Conservation (phyloP, 2,113 vertebrate species). For the Heptranchias perlo region DNA sequence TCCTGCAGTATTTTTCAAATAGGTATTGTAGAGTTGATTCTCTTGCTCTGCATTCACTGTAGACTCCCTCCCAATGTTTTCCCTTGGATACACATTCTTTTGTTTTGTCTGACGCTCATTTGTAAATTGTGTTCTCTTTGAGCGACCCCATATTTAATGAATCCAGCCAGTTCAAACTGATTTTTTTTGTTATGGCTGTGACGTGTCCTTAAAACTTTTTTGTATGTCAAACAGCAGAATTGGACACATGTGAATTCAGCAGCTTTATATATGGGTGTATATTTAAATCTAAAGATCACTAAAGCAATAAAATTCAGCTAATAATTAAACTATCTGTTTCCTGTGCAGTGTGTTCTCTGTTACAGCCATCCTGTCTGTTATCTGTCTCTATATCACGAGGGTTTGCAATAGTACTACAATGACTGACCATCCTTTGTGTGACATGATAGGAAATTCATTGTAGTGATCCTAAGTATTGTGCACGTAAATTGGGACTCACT, state of each 20-base stretch:
- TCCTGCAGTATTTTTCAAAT: neutral
- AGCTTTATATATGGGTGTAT: neutral
- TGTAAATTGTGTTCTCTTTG: neutral
- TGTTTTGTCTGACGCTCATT: neutral
- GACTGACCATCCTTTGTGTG: neutral
- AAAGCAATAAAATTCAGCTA: constrained; percentile 8
- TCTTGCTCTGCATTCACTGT: neutral
- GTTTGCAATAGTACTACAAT: neutral
- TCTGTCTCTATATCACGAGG: neutral
- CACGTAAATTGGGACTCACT: neutral
- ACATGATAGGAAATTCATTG: neutral
- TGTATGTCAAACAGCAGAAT: neutral
- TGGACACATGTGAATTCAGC: neutral
- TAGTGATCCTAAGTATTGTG: neutral
- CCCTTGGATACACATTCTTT: neutral
- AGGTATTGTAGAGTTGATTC: neutral
- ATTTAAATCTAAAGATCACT: neutral
- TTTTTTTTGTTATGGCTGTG: neutral
- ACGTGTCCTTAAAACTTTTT: neutral
- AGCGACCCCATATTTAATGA: neutral
- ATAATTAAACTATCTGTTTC: neutral
- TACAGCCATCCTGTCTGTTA: neutral
- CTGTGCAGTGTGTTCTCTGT: neutral
- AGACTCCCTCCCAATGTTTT: neutral
- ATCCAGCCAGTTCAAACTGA: neutral